Percentiles rank a stretch among this genome's conserved stretches.
Evolutionary conservation across 2,113 vertebrate species (phyloP).

Genomic region (Genyomyrus donnyi): DNA sequence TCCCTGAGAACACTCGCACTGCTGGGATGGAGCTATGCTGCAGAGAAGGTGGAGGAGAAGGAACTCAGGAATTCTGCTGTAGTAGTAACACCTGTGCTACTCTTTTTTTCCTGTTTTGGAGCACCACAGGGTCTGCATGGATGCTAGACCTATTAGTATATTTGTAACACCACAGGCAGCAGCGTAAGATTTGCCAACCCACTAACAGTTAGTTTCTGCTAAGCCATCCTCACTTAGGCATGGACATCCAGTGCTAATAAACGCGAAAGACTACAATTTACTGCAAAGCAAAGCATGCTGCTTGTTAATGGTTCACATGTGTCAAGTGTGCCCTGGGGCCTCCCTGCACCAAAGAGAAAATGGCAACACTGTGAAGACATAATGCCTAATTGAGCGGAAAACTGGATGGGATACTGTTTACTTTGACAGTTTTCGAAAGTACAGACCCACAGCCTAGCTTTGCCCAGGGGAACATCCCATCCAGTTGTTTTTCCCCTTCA

Average conservation of each 20-base stretch:
- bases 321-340: not conserved
- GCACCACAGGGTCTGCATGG: not conserved
- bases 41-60: not conserved
- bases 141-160: not conserved
- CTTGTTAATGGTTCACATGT: slow-evolving; percentile 4
- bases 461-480: not conserved
- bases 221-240: not conserved
- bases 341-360: not conserved
- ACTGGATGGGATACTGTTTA: slow-evolving; percentile 13
- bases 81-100: not conserved
- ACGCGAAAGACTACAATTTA: not conserved
- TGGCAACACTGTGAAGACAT: not conserved
- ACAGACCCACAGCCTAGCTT: not conserved
- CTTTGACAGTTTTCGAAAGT: slow-evolving; percentile 7
- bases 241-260: not conserved
- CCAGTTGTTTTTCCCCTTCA: slow-evolving; percentile 17
- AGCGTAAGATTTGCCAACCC: not conserved
- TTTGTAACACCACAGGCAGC: not conserved
- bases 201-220: not conserved
- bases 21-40: slow-evolving; percentile 15
- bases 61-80: not conserved
- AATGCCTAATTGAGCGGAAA: slow-evolving; percentile 6
- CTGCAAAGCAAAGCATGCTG: not conserved
- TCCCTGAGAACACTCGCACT: slow-evolving; percentile 81
- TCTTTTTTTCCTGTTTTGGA: not conserved